phyloP scores from a whole-genome alignment of 2,113 vertebrate genomes.

The Catharus minimus region DNA sequence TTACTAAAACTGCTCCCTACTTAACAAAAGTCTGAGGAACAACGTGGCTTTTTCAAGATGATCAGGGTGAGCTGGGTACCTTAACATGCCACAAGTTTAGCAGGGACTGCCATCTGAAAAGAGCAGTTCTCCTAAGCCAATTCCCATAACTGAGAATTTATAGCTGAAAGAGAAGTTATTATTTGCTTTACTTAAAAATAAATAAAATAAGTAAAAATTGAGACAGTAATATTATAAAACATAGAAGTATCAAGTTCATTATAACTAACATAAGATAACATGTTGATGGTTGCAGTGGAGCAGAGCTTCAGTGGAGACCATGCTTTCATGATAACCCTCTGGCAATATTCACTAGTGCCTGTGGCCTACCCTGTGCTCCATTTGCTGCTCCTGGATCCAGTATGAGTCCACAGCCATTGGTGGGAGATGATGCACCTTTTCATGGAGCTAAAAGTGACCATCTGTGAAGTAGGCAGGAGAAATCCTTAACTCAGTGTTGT shows the following conservation, averaged over 20 bases:
- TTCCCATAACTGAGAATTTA: background rate
- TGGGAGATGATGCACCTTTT: background rate
- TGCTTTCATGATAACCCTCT: background rate
- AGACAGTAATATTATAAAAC: background rate
- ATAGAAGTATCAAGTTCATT: background rate
- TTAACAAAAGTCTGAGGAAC: background rate
- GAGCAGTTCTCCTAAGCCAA: background rate
- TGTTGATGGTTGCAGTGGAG: background rate
- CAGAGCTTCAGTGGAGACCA: background rate
- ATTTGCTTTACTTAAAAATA: background rate
- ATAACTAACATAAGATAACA: background rate
- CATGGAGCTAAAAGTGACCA: background rate
- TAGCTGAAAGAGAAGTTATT: background rate
- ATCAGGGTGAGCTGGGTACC: background rate
- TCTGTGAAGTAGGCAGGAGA: background rate
- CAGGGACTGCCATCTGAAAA: background rate
- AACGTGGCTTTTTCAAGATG: accelerated
- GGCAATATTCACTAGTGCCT: background rate
- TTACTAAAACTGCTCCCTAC: background rate
- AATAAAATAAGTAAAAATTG: background rate
- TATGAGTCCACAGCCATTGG: background rate
- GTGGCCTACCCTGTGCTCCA: background rate
- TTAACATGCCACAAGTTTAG: accelerated
- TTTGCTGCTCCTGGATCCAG: background rate
- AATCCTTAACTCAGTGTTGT: background rate